Evolutionary conservation across 2,113 vertebrate species (phyloP).

Genomic region (Rhadina sibilatrix): DNA sequence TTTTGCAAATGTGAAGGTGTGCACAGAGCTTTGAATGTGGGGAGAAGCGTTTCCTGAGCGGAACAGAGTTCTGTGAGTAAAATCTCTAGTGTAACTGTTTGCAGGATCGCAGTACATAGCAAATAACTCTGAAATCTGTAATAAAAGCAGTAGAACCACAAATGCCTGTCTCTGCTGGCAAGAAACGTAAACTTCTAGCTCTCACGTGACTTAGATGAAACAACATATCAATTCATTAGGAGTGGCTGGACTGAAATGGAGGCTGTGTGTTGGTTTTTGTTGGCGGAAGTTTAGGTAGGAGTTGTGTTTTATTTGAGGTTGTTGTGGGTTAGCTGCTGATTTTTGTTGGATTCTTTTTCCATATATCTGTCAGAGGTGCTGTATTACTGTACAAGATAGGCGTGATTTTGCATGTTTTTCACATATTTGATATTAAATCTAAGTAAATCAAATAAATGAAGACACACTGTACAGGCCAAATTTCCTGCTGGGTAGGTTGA

Average conservation of each 20-base stretch:
- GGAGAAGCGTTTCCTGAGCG: not conserved
- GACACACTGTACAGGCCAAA: fast-evolving
- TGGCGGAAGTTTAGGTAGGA: constrained; percentile 25
- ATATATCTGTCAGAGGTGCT: not conserved
- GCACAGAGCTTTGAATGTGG: not conserved
- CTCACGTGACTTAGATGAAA: not conserved
- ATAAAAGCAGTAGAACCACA: not conserved
- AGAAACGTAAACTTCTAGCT: not conserved
- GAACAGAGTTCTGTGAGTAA: not conserved
- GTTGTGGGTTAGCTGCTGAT: constrained; percentile 26
- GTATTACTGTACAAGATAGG: not conserved
- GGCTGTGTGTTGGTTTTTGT: constrained; percentile 3
- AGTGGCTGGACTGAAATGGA: not conserved
- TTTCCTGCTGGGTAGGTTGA: not conserved
- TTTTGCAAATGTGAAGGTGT: not conserved
- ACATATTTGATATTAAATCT: not conserved
- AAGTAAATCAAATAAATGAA: constrained; percentile 27
- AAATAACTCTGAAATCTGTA: constrained; percentile 1
- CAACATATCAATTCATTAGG: constrained; percentile 11
- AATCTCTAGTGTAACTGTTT: not conserved
- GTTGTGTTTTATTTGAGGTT: constrained; percentile 44
- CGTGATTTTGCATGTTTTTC: not conserved
- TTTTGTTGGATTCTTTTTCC: constrained; percentile 34
- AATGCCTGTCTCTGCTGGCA: constrained; percentile 5
- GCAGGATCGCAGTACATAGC: not conserved